Conservation (phyloP, 2,797 vertebrate genomes). For the Microhierax caerulescens region DNA sequence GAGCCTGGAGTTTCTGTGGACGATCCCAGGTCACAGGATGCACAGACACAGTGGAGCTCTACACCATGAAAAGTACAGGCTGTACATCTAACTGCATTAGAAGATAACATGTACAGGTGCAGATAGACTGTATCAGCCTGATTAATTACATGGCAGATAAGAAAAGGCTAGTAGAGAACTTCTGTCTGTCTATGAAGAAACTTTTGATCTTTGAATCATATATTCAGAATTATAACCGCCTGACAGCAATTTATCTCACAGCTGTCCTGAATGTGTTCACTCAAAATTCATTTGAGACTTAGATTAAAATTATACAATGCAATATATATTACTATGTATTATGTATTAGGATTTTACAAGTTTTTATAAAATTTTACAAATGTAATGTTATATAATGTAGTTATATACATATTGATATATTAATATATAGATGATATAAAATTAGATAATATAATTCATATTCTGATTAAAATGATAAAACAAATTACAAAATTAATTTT, state of each 20-base stretch:
- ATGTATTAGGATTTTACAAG: too few species aligned
- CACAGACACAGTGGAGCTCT: rapidly evolving
- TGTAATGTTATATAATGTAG: too few species aligned
- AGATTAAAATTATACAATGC: too few species aligned
- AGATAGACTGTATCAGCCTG: not conserved
- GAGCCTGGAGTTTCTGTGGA: not conserved
- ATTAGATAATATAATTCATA: too few species aligned
- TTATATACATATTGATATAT: too few species aligned
- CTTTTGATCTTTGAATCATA: not conserved
- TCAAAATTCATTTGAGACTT: not conserved
- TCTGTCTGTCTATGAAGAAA: not conserved
- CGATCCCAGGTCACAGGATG: not conserved
- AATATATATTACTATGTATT: too few species aligned
- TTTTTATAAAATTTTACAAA: too few species aligned
- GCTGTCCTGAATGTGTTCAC: not conserved
- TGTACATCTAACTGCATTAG: not conserved
- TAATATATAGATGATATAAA: too few species aligned
- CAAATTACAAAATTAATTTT: not conserved
- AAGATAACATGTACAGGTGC: not conserved
- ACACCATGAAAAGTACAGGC: not conserved
- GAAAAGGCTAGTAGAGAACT: not conserved
- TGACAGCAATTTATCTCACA: not conserved
- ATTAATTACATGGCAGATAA: not conserved
- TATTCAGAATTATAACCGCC: not conserved
- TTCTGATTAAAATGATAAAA: not conserved